These are phyloP conservation scores for Prinia subflava DNA, from an alignment of 2,113 vertebrate genomes.

Conservation along the genomic window DNA sequence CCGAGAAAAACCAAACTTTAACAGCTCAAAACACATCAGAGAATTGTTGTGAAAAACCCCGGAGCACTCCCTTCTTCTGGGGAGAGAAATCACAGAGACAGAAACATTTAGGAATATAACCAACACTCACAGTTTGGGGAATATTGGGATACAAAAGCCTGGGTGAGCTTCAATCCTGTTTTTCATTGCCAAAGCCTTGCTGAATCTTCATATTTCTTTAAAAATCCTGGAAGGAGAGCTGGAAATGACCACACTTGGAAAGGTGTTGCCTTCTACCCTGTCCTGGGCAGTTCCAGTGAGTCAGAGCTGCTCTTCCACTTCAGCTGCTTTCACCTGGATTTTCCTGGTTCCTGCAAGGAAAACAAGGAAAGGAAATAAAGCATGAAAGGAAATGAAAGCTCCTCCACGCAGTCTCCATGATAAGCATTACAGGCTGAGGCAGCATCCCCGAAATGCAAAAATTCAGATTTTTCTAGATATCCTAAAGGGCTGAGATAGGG, in stretches of 20 bases:
- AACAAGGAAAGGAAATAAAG: not conserved
- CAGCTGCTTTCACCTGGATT: not conserved
- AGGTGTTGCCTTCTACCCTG: not conserved
- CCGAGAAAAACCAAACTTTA: not conserved
- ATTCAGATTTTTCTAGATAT: not conserved
- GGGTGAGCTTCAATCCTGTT: not conserved
- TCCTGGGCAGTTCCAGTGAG: not conserved
- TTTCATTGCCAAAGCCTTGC: not conserved
- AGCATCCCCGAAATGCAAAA: not conserved
- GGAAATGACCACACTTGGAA: not conserved
- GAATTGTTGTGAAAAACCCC: not conserved
- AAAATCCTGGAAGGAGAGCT: not conserved
- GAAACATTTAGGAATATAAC: not conserved
- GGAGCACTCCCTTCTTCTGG: rapidly evolving
- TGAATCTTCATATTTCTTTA: not conserved
- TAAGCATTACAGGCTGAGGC: not conserved
- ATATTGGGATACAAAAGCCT: not conserved
- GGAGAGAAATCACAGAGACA: not conserved
- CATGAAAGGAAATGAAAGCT: not conserved
- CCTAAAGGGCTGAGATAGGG: not conserved
- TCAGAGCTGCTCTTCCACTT: not conserved
- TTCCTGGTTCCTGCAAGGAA: not conserved
- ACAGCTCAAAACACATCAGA: not conserved
- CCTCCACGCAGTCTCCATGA: not conserved
- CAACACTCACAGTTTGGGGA: not conserved